These are phyloP conservation scores for Centroberyx gerrardi DNA, from an alignment of 2,797 vertebrate genomes.

Conservation along the genomic window DNA sequence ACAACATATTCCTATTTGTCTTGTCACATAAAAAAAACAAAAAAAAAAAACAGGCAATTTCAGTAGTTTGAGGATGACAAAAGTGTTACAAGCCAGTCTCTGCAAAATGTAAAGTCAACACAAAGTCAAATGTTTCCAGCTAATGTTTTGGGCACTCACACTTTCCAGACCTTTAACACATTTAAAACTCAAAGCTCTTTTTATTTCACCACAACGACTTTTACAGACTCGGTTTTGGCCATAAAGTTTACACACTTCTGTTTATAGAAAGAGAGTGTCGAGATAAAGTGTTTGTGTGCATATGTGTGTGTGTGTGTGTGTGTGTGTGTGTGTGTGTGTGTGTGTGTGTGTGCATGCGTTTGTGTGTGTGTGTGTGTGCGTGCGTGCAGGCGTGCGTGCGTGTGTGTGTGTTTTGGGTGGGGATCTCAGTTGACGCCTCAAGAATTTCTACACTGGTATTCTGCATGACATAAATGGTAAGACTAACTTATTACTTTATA, in stretches of 20 bases:
- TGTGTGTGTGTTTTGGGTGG: too few species aligned
- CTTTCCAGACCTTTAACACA: not conserved
- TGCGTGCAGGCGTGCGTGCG: too few species aligned
- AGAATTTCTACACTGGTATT: not conserved
- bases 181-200: not conserved
- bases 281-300: not conserved
- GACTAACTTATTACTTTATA: not conserved
- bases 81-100: not conserved
- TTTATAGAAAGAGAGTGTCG: conserved; percentile 6
- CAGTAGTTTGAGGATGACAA: not conserved
- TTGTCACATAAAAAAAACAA: too few species aligned
- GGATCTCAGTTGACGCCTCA: not conserved
- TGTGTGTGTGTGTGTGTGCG: not conserved
- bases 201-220: not conserved
- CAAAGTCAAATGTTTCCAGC: not conserved
- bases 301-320: conserved; percentile 16
- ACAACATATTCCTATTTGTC: too few species aligned
- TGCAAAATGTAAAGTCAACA: not conserved
- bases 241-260: not conserved
- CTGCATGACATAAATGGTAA: not conserved
- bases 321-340: not conserved
- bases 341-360: not conserved
- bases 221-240: conserved; percentile 1
- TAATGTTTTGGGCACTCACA: not conserved
- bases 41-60: too few species aligned